Evolutionary conservation across 2,113 vertebrate species (phyloP), one percentile per base, ranked within the genome.

Genomic region (Nannospalax galili): DNA sequence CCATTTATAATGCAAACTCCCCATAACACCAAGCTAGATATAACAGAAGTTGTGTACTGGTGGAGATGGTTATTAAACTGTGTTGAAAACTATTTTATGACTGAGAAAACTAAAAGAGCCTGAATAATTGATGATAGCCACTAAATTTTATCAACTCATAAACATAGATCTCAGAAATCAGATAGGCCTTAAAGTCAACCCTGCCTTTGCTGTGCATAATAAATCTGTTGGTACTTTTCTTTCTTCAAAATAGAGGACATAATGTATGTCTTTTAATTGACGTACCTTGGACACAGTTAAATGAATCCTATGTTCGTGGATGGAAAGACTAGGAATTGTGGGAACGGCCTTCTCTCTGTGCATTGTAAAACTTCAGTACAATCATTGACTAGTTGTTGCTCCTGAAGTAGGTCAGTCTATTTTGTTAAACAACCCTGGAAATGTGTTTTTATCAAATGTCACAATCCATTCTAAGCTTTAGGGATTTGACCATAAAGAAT

Each of bases 131-230:
- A 52, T 7, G 48, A 52, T 7, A 73, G 4, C 35, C 19, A 78
- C 26, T 35, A 62, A n/a, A 84, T 77, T 67, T 86, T 42, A 56
- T 64, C 64, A 35, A 28, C 91, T 94, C 67, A 67, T 35, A 95
- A 81, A 32, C 62, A 37, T 12, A 84, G 37, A n/a, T 20, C 70
- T 95, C 75, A 70, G 75, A 73, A 93, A 65, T 62, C 73, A 73
- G 24, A 30, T 20, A 8, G 1, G 30, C 79, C 56, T 95, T 84
- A 30, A 56, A 86, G 62, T 42, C 7, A 17, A 64, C 14, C 15
- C 28, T 19, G 14, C 42, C 30, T 90, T 40, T 10, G 26, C 48
- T 74, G 58, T 24, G 26, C 26, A 48, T 73, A 40, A 22, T 17
- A 26, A 28, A 11, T 48, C 67, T 37, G 6, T 1, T 28, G 32